Evolutionary conservation across 2,113 vertebrate genomes (phyloP), one percentile per base, ranked within the genome.

Genomic region (Myotis davidii): DNA sequence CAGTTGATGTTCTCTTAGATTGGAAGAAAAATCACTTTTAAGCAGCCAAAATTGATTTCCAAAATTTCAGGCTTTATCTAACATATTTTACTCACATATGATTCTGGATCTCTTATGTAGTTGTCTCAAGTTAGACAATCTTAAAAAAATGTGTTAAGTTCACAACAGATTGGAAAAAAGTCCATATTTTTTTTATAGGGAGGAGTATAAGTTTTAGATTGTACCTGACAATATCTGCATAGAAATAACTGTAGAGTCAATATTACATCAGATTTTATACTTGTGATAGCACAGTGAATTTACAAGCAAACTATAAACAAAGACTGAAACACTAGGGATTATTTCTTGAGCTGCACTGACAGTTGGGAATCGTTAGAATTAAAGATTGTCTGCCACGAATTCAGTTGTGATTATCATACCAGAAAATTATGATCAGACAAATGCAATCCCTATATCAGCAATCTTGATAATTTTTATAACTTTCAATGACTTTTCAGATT

Each of bases 11-110:
- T 89, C 2, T 73, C 6, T 81, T 72, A 90, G 48, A 64, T 89
- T 72, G 86, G 50, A 76, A 93, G 21, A 91, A 93, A 85, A 10
- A 56, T 65, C n/a, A 8, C 32, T 54, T 94, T 34, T 72, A 91
- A 91, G 70, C 17, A 77, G 77, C 70, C 70, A 73, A 78, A 90
- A 91, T 37, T 69, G 6, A 48, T 56, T 92, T 92, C 50, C 11
- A 4, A 96, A 90, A 74, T 90, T 93, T 87, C n/a, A 85, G 42
- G 5, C 12, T 88, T 82, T 81, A 32, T 77, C n/a, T 95, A 37
- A 88, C 25, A n/a, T 79, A 97, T 79, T 94, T 94, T 86, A 91
- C 16, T 81, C 27, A 70, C 3, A 81, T 67, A 50, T 92, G 27
- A 39, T 82, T 89, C 59, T 11, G 23, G 21, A 90, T 73, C 42